phyloP scores from a whole-genome alignment of 2,113 vertebrate genomes.

The Rhombomys opimus region DNA sequence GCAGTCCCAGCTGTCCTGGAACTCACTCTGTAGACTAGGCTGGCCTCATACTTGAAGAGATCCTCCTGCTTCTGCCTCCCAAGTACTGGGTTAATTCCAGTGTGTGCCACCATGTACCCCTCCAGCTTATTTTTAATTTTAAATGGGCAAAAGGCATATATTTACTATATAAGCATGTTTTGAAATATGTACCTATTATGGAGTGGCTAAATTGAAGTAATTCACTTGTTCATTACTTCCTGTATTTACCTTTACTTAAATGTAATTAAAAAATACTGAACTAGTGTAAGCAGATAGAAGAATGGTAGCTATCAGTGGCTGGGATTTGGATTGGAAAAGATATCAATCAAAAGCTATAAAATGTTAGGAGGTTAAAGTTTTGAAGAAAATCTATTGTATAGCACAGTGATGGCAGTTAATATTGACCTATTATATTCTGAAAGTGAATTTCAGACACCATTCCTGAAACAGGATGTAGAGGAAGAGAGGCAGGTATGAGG shows the following conservation, averaged over 20 bases:
- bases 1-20: not conserved
- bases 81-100: not conserved
- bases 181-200: not conserved
- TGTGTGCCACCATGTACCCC: not conserved
- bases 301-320: not conserved
- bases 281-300: not conserved
- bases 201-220: not conserved
- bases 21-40: not conserved
- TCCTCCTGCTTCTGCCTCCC: not conserved
- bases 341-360: not conserved
- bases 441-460: not conserved
- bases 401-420: not conserved
- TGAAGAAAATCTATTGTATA: not conserved
- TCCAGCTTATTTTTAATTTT: not conserved
- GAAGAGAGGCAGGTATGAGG: slow-evolving; percentile 23
- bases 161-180: not conserved
- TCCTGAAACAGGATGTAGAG: slow-evolving; percentile 17
- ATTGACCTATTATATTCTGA: not conserved
- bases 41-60: not conserved
- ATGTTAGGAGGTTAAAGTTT: not conserved
- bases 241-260: not conserved
- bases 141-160: not conserved
- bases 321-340: not conserved
- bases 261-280: slow-evolving; percentile 18
- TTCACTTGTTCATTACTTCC: not conserved